Base-by-base conservation (phyloP, 2,797 vertebrate genomes). In the Cygnus olor region DNA sequence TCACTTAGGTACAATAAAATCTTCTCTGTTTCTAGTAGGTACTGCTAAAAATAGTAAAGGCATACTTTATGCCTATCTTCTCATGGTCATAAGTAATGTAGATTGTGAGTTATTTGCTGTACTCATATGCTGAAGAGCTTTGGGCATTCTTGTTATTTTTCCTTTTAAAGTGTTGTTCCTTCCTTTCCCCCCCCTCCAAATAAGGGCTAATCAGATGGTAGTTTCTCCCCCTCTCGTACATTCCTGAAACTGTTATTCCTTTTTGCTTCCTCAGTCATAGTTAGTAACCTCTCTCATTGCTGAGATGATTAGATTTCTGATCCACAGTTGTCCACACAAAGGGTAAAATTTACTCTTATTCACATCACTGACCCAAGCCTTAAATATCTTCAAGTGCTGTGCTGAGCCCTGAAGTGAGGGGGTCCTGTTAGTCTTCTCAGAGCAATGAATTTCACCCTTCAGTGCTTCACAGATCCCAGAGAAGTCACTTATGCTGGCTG, bases 231-330 rank as follows among this genome's bases (percentile, higher is more conserved):
- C 19, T n/a, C 14, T 63, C 36, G 27, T 6, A 7, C 30, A 40
- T 44, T 92, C 12, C 38, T 53, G 34, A 85, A 68, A 64, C 3
- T 30, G 34, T 10, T 77, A 8, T 38, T 51, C 10, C 5, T 30
- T 58, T 80, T 87, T 25, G 11, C 34, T 58, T 24, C 77, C 28
- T 34, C 36, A 61, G 22, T 54, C 56, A 73, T 44, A 76, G 19
- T 10, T 94, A 69, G 8, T 47, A 47, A 9, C 10, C 6, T 70
- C 24, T 90, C 32, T 89, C 54, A 14, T 70, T 85, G 36, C 34
- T 88, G 64, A 82, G 25, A 58, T 88, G 40, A 80, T 88, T 70
- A 94, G 60, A 60, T 74, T 83, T 85, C 47, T 91, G 38, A 93
- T 80, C 47, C 9, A 3, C 27, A 74, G 47, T 36, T 91, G 93